Evolutionary conservation across 2,113 vertebrate genomes (phyloP).

Genomic region (Vulpes vulpes): DNA sequence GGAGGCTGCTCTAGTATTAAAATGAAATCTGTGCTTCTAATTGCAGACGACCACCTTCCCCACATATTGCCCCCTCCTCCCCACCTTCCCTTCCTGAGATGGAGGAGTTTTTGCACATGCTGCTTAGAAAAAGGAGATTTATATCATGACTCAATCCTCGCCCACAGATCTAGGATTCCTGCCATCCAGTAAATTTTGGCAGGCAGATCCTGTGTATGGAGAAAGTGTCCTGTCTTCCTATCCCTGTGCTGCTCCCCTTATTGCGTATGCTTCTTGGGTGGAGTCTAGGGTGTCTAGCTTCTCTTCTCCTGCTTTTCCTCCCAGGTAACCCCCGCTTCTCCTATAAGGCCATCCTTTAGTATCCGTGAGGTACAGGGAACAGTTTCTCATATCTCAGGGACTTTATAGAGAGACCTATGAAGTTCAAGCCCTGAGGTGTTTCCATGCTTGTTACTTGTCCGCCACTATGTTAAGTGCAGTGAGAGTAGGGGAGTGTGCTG

Average conservation of each 20-base stretch:
- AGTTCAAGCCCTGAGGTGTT: conserved; percentile 7
- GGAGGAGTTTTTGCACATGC: conserved; percentile 68
- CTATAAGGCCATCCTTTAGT: not conserved
- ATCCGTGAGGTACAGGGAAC: not conserved
- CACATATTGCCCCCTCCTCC: not conserved
- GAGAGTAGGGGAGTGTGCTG: not conserved
- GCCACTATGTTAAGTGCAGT: not conserved
- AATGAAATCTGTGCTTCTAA: conserved; percentile 45
- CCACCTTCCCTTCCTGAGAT: conserved; percentile 57
- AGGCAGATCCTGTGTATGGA: conserved; percentile 8
- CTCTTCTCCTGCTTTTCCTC: not conserved
- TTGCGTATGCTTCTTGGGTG: not conserved
- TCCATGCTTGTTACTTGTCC: not conserved
- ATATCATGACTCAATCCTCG: conserved; percentile 59
- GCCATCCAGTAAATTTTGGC: conserved; percentile 70
- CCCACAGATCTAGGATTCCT: conserved; percentile 66
- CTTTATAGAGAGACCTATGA: not conserved
- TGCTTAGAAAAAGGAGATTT: conserved; percentile 70
- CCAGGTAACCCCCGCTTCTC: not conserved
- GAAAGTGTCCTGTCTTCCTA: not conserved
- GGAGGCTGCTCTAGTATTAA: conserved; percentile 26
- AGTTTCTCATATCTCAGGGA: not conserved
- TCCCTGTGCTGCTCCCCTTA: not conserved
- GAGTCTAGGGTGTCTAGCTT: conserved; percentile 9
- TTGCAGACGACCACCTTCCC: conserved; percentile 44